Conservation (phyloP, 2,888 invertebrate species). For the Cantharis lateralis region DNA sequence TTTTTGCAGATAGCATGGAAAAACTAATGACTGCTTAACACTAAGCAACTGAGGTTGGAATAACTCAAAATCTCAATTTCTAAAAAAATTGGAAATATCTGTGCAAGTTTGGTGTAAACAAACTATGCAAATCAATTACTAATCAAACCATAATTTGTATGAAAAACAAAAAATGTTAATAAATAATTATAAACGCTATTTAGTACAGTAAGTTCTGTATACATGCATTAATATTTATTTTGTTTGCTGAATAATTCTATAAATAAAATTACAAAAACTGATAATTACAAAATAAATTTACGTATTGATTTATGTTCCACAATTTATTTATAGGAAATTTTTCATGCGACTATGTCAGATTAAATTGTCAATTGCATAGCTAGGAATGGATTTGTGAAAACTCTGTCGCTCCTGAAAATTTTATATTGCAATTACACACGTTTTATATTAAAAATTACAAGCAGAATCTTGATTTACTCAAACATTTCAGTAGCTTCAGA, state of each 20-base stretch:
- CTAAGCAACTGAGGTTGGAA: background rate
- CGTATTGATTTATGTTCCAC: background rate
- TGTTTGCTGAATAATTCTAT: background rate
- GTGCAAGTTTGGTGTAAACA: background rate
- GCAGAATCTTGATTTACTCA: background rate
- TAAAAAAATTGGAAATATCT: background rate
- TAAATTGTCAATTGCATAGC: background rate
- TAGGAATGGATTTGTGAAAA: background rate
- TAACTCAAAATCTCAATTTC: background rate
- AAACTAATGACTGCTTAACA: background rate
- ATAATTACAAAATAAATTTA: background rate
- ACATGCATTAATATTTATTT: background rate
- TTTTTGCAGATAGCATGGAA: background rate
- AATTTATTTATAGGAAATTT: background rate
- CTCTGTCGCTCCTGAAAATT: background rate
- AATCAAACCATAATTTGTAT: background rate
- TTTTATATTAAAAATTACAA: background rate
- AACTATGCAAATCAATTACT: background rate
- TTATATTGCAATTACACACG: background rate
- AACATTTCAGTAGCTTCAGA: background rate
- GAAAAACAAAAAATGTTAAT: background rate
- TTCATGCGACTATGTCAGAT: background rate
- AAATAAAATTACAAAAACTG: background rate
- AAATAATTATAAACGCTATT: background rate
- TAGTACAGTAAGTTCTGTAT: background rate